Evolutionary conservation across 2,113 vertebrate species (phyloP).

Genomic region (Phaethon lepturus): DNA sequence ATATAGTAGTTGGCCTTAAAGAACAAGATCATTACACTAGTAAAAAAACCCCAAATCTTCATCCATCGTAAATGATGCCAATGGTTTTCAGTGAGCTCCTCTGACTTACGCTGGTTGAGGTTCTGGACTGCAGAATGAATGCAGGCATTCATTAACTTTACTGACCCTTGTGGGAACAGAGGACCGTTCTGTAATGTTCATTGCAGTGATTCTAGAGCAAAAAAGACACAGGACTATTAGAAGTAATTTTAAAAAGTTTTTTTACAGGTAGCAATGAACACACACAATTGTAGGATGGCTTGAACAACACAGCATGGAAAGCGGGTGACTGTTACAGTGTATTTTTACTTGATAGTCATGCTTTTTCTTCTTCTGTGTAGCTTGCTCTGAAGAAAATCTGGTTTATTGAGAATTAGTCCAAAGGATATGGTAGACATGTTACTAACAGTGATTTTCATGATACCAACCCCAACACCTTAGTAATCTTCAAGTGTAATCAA

Average conservation of each 20-base stretch:
- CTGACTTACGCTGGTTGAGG: neutral
- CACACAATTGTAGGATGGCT: neutral
- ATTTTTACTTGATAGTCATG: neutral
- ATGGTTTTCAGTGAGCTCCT: neutral
- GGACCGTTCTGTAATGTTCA: neutral
- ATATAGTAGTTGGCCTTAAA: neutral
- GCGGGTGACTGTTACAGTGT: neutral
- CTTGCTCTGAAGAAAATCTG: neutral
- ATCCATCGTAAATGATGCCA: neutral
- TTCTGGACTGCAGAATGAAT: neutral
- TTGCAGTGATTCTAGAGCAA: neutral
- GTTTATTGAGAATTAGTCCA: neutral
- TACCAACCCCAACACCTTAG: neutral
- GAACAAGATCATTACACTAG: neutral
- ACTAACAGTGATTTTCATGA: neutral
- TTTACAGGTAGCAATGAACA: neutral
- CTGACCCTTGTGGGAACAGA: neutral
- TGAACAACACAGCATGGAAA: neutral
- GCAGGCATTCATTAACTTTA: neutral
- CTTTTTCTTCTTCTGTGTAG: neutral
- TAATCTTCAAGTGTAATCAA: neutral
- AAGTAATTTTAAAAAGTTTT: neutral
- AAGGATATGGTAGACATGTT: neutral
- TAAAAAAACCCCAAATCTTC: neutral
- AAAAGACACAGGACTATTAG: neutral